Conservation (phyloP, 2,888 invertebrate species). For the Macroteleia sp. region DNA sequence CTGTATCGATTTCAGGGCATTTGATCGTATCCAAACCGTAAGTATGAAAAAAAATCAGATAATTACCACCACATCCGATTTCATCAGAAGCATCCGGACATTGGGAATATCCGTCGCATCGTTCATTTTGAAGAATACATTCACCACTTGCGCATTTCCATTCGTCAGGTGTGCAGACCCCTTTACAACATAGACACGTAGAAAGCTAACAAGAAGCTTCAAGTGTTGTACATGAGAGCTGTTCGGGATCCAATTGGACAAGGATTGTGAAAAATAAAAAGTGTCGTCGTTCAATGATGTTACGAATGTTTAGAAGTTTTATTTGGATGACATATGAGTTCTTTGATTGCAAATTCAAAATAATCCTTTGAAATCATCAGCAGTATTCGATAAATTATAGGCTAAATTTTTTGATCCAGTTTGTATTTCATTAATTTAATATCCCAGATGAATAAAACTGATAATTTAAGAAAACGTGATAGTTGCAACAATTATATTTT, state of each 20-base stretch:
- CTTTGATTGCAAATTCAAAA: too few species aligned
- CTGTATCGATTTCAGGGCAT: neutral
- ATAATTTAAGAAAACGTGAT: too few species aligned
- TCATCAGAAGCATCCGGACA: conserved; percentile 86
- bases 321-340: too few species aligned
- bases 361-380: too few species aligned
- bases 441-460: too few species aligned
- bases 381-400: too few species aligned
- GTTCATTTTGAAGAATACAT: conserved; percentile 85
- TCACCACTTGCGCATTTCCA: conserved; percentile 86
- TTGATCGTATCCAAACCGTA: neutral
- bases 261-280: conserved; percentile 32
- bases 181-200: conserved; percentile 74
- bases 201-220: conserved; percentile 72
- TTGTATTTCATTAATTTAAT: too few species aligned
- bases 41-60: conserved; percentile 17
- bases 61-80: conserved; percentile 82
- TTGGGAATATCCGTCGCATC: conserved; percentile 87
- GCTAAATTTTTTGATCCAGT: too few species aligned
- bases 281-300: conserved; percentile 29
- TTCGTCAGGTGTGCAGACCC: conserved; percentile 76
- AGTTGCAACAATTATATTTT: too few species aligned
- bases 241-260: conserved; percentile 53
- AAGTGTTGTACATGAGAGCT: conserved; percentile 66
- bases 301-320: conserved; percentile 24